Evolutionary conservation across 2,888 invertebrate species (phyloP).

Genomic region (Hyppa rectilinea): DNA sequence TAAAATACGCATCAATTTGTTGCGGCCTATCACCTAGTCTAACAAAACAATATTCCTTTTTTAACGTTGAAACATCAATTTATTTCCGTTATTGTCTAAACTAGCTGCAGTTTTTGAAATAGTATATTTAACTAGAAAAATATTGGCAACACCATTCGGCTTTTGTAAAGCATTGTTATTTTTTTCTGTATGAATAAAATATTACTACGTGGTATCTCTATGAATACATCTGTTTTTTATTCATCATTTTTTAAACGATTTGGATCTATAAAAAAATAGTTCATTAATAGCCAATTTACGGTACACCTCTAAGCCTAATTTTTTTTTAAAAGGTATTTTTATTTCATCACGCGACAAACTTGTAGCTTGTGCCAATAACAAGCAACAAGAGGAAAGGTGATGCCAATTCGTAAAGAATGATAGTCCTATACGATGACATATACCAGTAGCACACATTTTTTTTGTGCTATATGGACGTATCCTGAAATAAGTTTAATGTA

Average conservation of each 20-base stretch:
- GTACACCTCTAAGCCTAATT: too few species aligned
- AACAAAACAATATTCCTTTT: constrained; percentile 44
- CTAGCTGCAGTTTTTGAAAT: constrained; percentile 44
- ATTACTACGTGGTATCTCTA: constrained; percentile 1
- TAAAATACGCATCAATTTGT: constrained; percentile 13
- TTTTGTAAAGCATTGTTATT: constrained; percentile 26
- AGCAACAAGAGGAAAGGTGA: background rate
- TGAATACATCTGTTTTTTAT: background rate
- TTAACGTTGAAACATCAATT: constrained; percentile 36
- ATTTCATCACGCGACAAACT: background rate
- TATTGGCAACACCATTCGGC: constrained; percentile 43
- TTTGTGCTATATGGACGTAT: background rate
- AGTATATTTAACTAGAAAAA: constrained; percentile 27
- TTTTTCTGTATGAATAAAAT: constrained; percentile 35
- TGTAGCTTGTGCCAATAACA: background rate
- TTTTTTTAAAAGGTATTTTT: background rate
- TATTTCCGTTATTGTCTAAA: constrained; percentile 38
- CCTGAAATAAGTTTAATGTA: background rate
- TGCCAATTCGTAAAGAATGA: too few species aligned
- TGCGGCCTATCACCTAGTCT: constrained; percentile 17
- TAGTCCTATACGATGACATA: background rate
- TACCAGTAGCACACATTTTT: background rate
- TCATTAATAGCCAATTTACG: too few species aligned
- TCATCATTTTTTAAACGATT: too few species aligned
- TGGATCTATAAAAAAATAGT: background rate